phyloP scores from a whole-genome alignment of 2,113 vertebrate genomes.

The Maccullochella peelii region DNA sequence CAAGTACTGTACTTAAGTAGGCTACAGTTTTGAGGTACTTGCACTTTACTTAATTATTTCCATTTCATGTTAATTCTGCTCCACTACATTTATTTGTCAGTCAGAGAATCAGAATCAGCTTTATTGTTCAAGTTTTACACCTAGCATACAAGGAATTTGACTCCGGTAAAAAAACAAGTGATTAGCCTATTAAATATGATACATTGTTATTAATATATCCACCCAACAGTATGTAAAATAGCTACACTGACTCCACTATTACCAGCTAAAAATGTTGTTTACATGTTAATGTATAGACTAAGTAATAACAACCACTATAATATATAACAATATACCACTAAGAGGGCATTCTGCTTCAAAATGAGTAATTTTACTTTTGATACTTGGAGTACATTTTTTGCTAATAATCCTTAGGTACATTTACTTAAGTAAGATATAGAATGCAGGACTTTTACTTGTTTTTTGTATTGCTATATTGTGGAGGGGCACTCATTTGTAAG shows the following conservation, averaged over 20 bases:
- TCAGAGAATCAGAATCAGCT: no score
- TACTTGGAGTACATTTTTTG: no score
- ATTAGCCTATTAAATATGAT: not conserved
- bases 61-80: not conserved
- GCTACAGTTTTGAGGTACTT: not conserved
- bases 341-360: not conserved
- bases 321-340: not conserved
- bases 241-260: not conserved
- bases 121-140: not conserved
- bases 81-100: not conserved
- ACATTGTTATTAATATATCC: not conserved
- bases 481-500: not conserved
- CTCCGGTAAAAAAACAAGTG: not conserved
- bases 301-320: not conserved
- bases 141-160: not conserved
- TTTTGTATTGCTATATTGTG: not conserved
- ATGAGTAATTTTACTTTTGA: not conserved
- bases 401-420: no score
- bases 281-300: not conserved
- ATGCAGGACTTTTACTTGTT: not conserved
- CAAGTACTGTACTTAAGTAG: not conserved
- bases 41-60: not conserved
- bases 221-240: not conserved
- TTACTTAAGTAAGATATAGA: not conserved
- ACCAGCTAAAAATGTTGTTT: not conserved